Evolutionary conservation across 1,140 invertebrate species (phyloP), one percentile per base, ranked within the genome.

Genomic region (Pogonomyrmex californicus): DNA sequence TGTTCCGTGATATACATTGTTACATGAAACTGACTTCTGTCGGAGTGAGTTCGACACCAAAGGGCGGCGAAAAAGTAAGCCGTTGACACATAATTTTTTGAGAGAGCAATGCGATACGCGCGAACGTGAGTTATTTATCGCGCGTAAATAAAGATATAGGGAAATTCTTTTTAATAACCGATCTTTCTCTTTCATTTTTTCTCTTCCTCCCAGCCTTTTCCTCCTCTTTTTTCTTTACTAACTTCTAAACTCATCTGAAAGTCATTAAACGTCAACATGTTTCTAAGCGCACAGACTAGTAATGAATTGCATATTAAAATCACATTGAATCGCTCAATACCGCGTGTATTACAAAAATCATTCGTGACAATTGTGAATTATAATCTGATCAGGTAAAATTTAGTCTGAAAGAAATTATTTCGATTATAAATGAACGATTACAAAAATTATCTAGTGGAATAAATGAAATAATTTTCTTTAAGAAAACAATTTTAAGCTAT

Each of bases 131-230:
- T 92, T 93, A 92, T 93, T 92, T 92, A 92, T 23, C 44, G 70
- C 76, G 58, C 73, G 66, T 93, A 90, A 93, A 92, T 93, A 86
- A 92, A 92, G 92, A 93, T 92, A 91, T 91, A 87, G 88, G 78
- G 81, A 88, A 91, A 90, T 91, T 66, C 78, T 90, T 88, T 87
- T 91, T 90, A 91, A 91, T 88, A 85, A 88, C 82, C 85, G 47
- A 2, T n/a, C 73, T 78, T 65, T 49, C 85, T 75, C 70, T 76
- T 54, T 85, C 68, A 23, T 66, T 58, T 17, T 75, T 38, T 7
- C 2, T 12, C 1, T 30, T 17, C 10, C 17, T 12, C 17, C 36
- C 47, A 17, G 14, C 0, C 10, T 9, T n/a, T 36, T 30, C 12
- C 1, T 3, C 4, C 44, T 41, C 33, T 49, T 66, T 71, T 17